phyloP scores from a whole-genome alignment of 2,797 vertebrate species.

The Aythya fuligula region DNA sequence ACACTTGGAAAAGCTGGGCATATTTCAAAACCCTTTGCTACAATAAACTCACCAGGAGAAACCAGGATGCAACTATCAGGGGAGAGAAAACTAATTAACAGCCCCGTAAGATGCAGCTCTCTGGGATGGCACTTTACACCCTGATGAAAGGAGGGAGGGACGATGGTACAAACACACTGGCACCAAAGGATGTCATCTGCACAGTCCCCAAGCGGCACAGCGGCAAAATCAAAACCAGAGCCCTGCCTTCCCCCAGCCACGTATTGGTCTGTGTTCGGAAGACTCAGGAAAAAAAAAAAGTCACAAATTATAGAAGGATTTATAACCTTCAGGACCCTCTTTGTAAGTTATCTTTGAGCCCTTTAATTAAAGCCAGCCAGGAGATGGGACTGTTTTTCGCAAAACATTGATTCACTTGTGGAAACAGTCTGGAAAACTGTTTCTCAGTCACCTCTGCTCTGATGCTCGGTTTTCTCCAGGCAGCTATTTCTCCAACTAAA shows the following conservation, averaged over 20 bases:
- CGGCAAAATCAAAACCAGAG: neutral
- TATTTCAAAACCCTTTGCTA: neutral
- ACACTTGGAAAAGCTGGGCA: neutral
- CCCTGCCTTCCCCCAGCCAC: neutral
- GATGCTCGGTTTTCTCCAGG: constrained; percentile 15
- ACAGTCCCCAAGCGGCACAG: neutral
- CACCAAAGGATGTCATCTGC: neutral
- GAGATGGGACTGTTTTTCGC: constrained; percentile 7
- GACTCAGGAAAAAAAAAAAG: neutral
- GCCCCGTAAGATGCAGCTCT: neutral
- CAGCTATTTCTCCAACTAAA: constrained; percentile 31
- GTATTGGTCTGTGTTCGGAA: neutral
- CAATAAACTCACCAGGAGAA: neutral
- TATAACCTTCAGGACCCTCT: neutral
- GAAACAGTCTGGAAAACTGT: constrained; percentile 37
- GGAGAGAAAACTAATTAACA: neutral
- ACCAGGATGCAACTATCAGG: neutral
- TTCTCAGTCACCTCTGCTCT: neutral
- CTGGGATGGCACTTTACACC: neutral
- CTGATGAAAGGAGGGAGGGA: neutral
- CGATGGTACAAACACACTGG: neutral
- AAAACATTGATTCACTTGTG: constrained; percentile 39
- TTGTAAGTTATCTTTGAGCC: neutral
- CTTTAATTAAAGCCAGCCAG: constrained; percentile 11
- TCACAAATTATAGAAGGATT: neutral